Evolutionary conservation across 2,797 vertebrate species (phyloP).

Genomic region (Epinephelus coioides): DNA sequence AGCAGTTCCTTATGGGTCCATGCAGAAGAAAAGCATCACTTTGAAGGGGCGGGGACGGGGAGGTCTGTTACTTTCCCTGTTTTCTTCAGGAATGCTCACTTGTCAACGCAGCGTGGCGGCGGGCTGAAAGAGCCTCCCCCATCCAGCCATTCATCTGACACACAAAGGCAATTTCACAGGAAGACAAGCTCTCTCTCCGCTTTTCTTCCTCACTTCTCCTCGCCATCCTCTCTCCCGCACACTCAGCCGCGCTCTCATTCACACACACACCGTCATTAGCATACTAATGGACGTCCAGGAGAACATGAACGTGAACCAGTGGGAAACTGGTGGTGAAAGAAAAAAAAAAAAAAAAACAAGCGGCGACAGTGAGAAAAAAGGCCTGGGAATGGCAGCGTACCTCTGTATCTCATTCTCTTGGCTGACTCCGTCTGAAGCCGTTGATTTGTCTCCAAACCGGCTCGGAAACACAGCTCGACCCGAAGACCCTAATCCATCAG

Average conservation of each 20-base stretch:
- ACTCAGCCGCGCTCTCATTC: conserved; percentile 26
- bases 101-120: conserved; percentile 59
- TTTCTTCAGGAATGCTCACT: conserved; percentile 79
- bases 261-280: conserved; percentile 71
- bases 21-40: conserved; percentile 33
- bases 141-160: conserved; percentile 69
- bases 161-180: conserved; percentile 85
- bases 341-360: conserved; percentile 14
- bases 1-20: conserved; percentile 28
- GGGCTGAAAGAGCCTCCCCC: conserved; percentile 55
- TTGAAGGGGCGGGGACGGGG: conserved; percentile 25
- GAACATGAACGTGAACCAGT: conserved; percentile 68
- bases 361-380: conserved; percentile 33
- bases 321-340: conserved; percentile 47
- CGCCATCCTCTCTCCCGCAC: conserved; percentile 1
- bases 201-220: conserved; percentile 38
- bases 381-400: conserved; percentile 65
- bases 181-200: conserved; percentile 57
- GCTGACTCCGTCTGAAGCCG: neutral
- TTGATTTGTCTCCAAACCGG: conserved; percentile 20
- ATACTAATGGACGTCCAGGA: conserved; percentile 78
- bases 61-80: conserved; percentile 30
- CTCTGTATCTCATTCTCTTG: conserved; percentile 23
- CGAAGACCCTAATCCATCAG: conserved; percentile 33
- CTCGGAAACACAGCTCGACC: conserved; percentile 17